Percentiles rank a stretch among this genome's conserved stretches.
These are phyloP conservation scores for Stramonita haemastoma DNA, from an alignment of 2,888 invertebrate species.

Conservation along the genomic window DNA sequence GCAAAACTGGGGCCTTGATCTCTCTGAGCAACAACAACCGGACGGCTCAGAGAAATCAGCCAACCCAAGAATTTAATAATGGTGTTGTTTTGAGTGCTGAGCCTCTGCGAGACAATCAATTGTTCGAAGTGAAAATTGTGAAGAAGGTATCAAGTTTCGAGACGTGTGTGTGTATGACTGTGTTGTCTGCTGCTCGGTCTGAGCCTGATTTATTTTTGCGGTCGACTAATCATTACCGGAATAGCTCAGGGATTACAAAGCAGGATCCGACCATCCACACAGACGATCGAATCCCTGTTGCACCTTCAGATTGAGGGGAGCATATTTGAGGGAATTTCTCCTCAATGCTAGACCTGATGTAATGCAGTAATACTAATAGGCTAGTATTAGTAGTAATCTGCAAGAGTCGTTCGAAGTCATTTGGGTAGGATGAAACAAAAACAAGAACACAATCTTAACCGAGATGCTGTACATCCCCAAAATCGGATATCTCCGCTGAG, in stretches of 20 bases:
- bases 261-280: neutral
- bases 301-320: neutral
- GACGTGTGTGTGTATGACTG: neutral
- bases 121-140: slow-evolving; percentile 81
- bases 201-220: no score
- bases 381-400: no score
- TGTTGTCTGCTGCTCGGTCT: no score
- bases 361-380: no score
- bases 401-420: no score
- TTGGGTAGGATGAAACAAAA: no score
- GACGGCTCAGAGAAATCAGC: slow-evolving; percentile 80
- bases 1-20: slow-evolving; percentile 88
- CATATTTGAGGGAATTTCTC: no score
- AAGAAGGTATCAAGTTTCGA: slow-evolving; percentile 83
- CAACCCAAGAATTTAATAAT: slow-evolving; percentile 77
- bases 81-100: slow-evolving; percentile 75
- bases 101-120: slow-evolving; percentile 71
- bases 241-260: neutral
- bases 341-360: no score
- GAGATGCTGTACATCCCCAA: no score
- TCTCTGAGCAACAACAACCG: slow-evolving; percentile 89
- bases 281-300: no score
- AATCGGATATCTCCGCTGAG: no score
- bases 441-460: no score
- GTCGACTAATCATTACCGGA: neutral